These are phyloP conservation scores for Reticulitermes speratus DNA, from an alignment of 1,140 invertebrate species.

Conservation along the genomic window DNA sequence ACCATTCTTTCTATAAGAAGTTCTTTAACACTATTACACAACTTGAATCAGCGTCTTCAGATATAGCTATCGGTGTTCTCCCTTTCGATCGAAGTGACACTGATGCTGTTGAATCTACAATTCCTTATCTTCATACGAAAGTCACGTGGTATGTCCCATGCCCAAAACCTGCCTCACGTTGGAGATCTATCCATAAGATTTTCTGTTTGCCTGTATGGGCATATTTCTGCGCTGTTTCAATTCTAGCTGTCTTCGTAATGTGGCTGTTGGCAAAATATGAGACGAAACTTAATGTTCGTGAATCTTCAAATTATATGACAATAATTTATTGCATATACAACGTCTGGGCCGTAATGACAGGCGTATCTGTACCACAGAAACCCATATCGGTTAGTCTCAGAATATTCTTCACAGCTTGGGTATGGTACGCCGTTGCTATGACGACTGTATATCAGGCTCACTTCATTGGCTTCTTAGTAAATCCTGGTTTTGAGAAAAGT, in stretches of 20 bases:
- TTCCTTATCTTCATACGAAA: background rate
- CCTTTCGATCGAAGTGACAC: background rate
- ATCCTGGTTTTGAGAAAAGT: background rate
- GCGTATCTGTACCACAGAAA: background rate
- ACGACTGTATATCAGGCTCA: background rate
- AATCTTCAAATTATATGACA: background rate
- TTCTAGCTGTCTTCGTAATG: background rate
- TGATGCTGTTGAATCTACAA: background rate
- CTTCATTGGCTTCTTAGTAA: background rate
- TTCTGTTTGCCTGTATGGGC: background rate
- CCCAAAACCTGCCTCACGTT: background rate
- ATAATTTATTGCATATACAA: background rate
- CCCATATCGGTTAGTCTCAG: background rate
- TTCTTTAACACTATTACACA: background rate
- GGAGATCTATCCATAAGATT: background rate
- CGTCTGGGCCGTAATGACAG: background rate
- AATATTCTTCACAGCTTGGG: background rate
- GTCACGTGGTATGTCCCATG: background rate
- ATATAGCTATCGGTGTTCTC: background rate
- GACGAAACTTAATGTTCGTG: background rate
- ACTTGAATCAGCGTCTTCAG: background rate
- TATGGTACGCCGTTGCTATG: background rate
- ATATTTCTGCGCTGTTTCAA: background rate
- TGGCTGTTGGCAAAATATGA: background rate
- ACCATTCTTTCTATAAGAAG: background rate